phyloP scores from a whole-genome alignment of 2,888 invertebrate species.

The Athetis lepigone region DNA sequence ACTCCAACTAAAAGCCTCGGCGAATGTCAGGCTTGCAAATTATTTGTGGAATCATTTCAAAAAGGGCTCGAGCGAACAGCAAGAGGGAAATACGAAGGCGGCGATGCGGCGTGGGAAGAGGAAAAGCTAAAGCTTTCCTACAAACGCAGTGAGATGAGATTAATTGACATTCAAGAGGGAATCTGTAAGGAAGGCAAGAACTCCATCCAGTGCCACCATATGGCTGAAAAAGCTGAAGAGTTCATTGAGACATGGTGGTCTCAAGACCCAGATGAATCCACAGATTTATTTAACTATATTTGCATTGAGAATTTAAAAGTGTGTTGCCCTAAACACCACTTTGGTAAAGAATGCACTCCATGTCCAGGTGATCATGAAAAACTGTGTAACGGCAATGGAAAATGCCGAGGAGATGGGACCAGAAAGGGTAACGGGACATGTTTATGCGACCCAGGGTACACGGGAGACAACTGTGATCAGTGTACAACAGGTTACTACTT shows the following conservation, averaged over 20 bases:
- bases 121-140: constrained; percentile 95
- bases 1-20: constrained; percentile 90
- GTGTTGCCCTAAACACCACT: constrained; percentile 97
- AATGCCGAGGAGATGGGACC: constrained; percentile 95
- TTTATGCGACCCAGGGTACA: constrained; percentile 95
- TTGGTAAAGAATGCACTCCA: constrained; percentile 94
- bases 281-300: constrained; percentile 91
- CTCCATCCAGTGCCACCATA: constrained; percentile 95
- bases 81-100: constrained; percentile 97
- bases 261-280: constrained; percentile 83
- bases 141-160: constrained; percentile 96
- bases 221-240: constrained; percentile 95
- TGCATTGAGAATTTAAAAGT: constrained; percentile 94
- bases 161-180: constrained; percentile 97
- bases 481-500: constrained; percentile 94
- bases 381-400: constrained; percentile 96
- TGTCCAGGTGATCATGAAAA: constrained; percentile 94
- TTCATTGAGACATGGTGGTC: constrained; percentile 97
- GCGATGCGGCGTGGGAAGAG: constrained; percentile 98
- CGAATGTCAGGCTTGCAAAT: constrained; percentile 94
- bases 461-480: constrained; percentile 94
- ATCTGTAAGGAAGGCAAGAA: constrained; percentile 95
- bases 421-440: constrained; percentile 98
- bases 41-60: constrained; percentile 94
- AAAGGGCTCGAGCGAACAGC: constrained; percentile 95